Conservation (phyloP, 2,113 vertebrate species). For the Leptobrachium leishanense region DNA sequence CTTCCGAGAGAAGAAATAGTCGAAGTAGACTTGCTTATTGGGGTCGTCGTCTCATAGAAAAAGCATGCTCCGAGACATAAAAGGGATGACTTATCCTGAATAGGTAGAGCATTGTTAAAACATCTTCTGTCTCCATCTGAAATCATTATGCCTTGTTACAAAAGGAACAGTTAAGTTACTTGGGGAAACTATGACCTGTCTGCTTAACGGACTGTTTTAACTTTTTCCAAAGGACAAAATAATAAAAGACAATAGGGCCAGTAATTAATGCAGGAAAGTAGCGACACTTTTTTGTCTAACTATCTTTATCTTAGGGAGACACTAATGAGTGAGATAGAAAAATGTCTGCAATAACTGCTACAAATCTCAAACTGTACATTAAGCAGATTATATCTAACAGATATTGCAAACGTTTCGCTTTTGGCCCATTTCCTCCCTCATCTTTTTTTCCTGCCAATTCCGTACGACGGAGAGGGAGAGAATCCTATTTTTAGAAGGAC, state of each 20-base stretch:
- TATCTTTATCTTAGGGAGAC: constrained; percentile 46
- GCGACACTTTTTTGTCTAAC: constrained; percentile 43
- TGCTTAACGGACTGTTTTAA: constrained; percentile 15
- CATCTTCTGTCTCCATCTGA: not conserved
- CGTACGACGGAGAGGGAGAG: constrained; percentile 19
- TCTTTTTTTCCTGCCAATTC: constrained; percentile 49
- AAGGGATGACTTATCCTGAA: not conserved
- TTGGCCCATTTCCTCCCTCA: constrained; percentile 47
- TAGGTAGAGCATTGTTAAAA: not conserved
- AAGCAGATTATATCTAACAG: not conserved
- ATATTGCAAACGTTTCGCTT: not conserved
- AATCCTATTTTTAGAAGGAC: constrained; percentile 4
- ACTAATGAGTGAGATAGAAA: constrained; percentile 49
- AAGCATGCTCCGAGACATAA: not conserved
- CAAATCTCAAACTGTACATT: constrained; percentile 16
- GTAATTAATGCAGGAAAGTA: constrained; percentile 39
- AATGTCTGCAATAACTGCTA: constrained; percentile 34
- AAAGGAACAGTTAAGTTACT: constrained; percentile 6
- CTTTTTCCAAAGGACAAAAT: constrained; percentile 45
- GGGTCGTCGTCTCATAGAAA: no score
- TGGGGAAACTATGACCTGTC: constrained; percentile 22
- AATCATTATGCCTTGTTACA: constrained; percentile 4
- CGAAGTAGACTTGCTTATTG: no score
- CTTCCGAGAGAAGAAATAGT: no score
- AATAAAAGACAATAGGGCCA: constrained; percentile 43